Evolutionary conservation across 2,113 vertebrate genomes (phyloP).

Genomic region (Alces alces): DNA sequence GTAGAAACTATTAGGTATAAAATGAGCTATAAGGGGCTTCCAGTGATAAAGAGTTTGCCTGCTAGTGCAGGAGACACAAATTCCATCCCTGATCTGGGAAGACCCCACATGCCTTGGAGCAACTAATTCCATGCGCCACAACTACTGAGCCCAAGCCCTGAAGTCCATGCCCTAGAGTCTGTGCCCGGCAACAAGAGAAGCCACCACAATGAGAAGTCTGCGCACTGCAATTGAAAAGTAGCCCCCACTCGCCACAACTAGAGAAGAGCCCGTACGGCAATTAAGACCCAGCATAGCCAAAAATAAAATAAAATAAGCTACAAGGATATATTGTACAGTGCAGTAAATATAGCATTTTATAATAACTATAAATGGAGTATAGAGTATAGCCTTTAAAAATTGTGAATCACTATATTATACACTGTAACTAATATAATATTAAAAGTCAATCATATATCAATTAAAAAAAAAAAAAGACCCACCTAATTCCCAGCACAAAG

Average conservation of each 20-base stretch:
- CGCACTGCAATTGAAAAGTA: not conserved
- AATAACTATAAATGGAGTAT: not conserved
- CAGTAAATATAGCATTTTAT: not conserved
- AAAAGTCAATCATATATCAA: not conserved
- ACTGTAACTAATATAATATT: not conserved
- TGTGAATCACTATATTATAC: not conserved
- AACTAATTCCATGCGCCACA: not conserved
- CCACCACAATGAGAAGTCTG: not conserved
- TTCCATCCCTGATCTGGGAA: not conserved
- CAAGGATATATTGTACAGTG: not conserved
- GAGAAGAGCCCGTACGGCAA: not conserved
- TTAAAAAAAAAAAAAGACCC: not conserved
- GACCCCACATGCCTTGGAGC: not conserved
- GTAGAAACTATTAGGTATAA: not conserved
- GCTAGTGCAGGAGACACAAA: not conserved
- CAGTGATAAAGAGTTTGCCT: rapidly evolving
- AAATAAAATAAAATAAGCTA: not conserved
- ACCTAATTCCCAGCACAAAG: not conserved
- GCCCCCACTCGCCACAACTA: not conserved
- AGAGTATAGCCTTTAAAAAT: not conserved
- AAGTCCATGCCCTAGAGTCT: not conserved
- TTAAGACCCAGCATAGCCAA: not conserved
- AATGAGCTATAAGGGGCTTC: not conserved
- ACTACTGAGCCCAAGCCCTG: not conserved
- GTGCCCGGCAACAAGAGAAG: not conserved